Base-by-base conservation (phyloP, 1,140 invertebrate genomes). In the Macrobrachium nipponense region DNA sequence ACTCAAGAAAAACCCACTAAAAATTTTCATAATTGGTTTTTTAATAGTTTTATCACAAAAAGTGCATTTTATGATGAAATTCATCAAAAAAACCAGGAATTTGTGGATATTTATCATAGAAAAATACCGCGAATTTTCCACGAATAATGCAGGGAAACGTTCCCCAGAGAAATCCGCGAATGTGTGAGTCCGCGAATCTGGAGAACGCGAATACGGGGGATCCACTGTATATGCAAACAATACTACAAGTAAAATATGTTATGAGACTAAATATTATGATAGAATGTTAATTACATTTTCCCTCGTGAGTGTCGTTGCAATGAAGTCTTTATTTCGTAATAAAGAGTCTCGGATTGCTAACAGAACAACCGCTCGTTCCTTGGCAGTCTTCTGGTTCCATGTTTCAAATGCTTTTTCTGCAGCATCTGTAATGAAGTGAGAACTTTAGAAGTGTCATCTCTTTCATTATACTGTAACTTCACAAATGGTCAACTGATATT, bases 301-400 rank as follows among this genome's bases (percentile, higher is more conserved):
- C 18, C 72, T 80, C 62, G 77, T 84, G 20, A 87, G 81, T 2
- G 77, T 79, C 44, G 70, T 81, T 61, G 82, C 87, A 15, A 87
- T 79, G 70, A n/a, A 58, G 7, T 87, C 83, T 66, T 87, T 87
- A 43, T 62, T 61, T n/a, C 43, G 60, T 0, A 79, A 23, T 5
- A 87, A 76, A 20, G 15, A 17, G 44, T 83, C 87, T 14, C 81
- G 75, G 51, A 87, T 61, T 18, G 61, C 83, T 5, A 61, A 27
- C 6, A 88, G 70, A 5, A 76, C 44, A 23, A 70, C 68, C 59
- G 80, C 79, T 58, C 95, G 92, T 91, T 96, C 95, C 90, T 97
- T 97, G 5, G 95, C 95, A 17, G 96, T 95, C 0, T 94, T 94
- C 36, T 94, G 91, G 83, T 93, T 93, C 95, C 97, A 99, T 18